Percentiles rank a stretch among this genome's conserved stretches.
phyloP scores from a whole-genome alignment of 2,797 vertebrate species.

The Bucorvus abyssinicus region DNA sequence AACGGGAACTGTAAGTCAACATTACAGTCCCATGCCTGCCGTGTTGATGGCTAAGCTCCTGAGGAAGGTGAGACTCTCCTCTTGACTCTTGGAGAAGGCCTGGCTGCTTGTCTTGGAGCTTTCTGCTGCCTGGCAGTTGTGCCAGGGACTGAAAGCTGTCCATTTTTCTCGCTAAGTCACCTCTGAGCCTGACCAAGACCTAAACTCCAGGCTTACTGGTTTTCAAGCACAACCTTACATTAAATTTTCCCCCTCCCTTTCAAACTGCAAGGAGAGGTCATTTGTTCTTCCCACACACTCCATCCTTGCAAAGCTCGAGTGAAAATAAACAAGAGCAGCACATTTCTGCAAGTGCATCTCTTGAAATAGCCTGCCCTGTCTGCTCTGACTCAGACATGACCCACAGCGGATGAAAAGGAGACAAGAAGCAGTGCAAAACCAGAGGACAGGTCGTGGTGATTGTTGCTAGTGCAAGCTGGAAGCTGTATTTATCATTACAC shows the following conservation, averaged over 20 bases:
- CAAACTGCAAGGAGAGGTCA: not conserved
- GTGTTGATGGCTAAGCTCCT: not conserved
- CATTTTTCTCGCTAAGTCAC: not conserved
- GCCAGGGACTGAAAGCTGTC: not conserved
- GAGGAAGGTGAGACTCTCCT: not conserved
- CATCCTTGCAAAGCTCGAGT: not conserved
- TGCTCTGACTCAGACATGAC: not conserved
- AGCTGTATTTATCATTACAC: not conserved
- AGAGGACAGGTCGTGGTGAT: rapidly evolving
- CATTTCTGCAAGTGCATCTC: not conserved
- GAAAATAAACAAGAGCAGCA: not conserved
- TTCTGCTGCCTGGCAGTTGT: not conserved
- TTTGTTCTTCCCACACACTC: not conserved
- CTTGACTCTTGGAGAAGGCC: not conserved
- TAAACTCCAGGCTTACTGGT: not conserved
- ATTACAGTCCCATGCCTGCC: not conserved
- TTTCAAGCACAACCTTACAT: not conserved
- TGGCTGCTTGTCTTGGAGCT: not conserved
- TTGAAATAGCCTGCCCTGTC: not conserved
- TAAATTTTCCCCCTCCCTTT: not conserved
- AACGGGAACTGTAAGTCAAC: not conserved
- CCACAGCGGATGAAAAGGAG: not conserved
- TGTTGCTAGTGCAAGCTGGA: rapidly evolving
- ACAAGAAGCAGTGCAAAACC: not conserved
- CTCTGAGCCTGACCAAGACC: not conserved